Conservation (phyloP, 2,888 invertebrate genomes). For the Argyra leucocephala region DNA sequence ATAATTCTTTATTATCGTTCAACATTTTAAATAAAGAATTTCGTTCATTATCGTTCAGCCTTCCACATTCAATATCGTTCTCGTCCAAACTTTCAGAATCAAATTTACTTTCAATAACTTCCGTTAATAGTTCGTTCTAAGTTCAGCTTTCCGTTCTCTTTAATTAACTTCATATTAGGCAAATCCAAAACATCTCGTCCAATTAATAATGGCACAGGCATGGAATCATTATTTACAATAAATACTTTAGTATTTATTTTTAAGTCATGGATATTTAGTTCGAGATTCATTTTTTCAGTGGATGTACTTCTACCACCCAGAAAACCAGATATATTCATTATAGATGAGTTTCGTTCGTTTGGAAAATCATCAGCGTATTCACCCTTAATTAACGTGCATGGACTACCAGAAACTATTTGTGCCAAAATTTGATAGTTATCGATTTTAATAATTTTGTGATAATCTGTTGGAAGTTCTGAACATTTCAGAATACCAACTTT, state of each 20-base stretch:
- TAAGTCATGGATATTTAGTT: not conserved
- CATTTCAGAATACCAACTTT: not conserved
- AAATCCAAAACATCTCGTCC: too few relatives aligned
- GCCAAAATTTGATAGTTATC: not conserved
- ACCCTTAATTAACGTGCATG: not conserved
- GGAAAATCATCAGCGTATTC: not conserved
- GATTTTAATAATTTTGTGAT: not conserved
- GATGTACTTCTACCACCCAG: not conserved
- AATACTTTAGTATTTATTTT: not conserved
- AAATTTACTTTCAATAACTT: too few relatives aligned
- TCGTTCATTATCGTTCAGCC: too few relatives aligned
- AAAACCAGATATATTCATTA: not conserved
- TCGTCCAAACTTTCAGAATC: too few relatives aligned
- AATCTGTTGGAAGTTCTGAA: not conserved
- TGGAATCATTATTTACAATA: not conserved
- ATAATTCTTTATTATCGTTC: not conserved
- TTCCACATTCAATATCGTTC: too few relatives aligned
- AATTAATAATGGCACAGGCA: not conserved
- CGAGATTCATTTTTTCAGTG: not conserved
- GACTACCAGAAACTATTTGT: not conserved
- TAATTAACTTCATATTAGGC: not conserved
- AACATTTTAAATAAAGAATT: too few relatives aligned
- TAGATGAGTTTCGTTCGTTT: not conserved
- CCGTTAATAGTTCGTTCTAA: too few relatives aligned
- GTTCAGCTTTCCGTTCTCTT: not conserved